Percentiles rank a stretch among this genome's conserved stretches.
Conservation (phyloP, 2,797 vertebrate species). For the Gila robusta region DNA sequence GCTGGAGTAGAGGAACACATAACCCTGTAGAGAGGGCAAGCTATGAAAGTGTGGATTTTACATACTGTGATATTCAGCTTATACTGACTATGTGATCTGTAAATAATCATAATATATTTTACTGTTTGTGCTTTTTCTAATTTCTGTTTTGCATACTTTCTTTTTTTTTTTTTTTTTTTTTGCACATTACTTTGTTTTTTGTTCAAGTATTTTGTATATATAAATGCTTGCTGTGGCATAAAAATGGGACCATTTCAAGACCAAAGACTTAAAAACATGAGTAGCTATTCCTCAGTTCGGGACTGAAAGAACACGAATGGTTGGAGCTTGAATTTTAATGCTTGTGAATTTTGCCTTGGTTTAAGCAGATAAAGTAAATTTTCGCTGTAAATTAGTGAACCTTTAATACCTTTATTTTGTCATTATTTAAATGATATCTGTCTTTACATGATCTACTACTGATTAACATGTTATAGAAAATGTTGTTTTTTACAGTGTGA, state of each 20-base stretch:
- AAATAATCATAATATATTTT: slow-evolving; percentile 63
- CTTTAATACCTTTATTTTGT: slow-evolving; percentile 48
- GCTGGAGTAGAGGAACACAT: slow-evolving; percentile 16
- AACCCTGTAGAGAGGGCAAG: slow-evolving; percentile 50
- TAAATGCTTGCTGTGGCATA: slow-evolving; percentile 27
- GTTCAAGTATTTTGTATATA: slow-evolving; percentile 42
- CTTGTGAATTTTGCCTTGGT: slow-evolving; percentile 23
- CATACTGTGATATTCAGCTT: slow-evolving; percentile 69
- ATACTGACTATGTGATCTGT: slow-evolving; percentile 62
- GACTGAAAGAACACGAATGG: slow-evolving; percentile 42
- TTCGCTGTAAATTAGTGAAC: slow-evolving; percentile 43
- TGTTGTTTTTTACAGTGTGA: slow-evolving; percentile 23
- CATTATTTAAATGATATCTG: slow-evolving; percentile 50
- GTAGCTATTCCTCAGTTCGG: slow-evolving; percentile 27
- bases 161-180: background rate
- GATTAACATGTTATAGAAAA: slow-evolving; percentile 50
- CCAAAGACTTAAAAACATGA: slow-evolving; percentile 46
- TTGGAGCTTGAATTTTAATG: slow-evolving; percentile 28
- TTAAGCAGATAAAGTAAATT: slow-evolving; percentile 28
- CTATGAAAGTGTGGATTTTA: slow-evolving; percentile 51
- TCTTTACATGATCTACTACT: slow-evolving; percentile 63
- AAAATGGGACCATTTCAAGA: slow-evolving; percentile 21
- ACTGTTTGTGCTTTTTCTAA: slow-evolving; percentile 57
- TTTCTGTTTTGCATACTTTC: slow-evolving; percentile 44
- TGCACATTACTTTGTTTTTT: slow-evolving; percentile 45